Conservation (phyloP, 2,888 invertebrate genomes). For the Ormyrus rosae region DNA sequence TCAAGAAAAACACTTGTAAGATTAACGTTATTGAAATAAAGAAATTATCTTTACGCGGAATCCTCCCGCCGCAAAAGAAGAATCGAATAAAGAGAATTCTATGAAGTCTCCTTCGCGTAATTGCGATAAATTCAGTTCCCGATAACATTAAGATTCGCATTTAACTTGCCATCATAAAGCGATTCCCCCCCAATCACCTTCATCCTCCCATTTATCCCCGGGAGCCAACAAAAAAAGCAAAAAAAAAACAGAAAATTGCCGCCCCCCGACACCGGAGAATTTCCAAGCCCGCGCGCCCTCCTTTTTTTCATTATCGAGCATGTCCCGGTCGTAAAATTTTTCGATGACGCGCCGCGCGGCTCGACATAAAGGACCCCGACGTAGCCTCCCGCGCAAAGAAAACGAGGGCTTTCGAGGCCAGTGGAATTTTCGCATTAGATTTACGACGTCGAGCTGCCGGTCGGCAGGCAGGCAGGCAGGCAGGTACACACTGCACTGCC, state of each 20-base stretch:
- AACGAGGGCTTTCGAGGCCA: neutral
- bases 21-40: too few relatives aligned
- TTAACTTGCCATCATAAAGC: neutral
- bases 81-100: too few relatives aligned
- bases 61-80: too few relatives aligned
- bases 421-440: conserved; percentile 58
- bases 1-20: too few relatives aligned
- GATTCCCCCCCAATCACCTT: neutral
- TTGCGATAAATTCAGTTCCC: neutral
- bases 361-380: neutral
- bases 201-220: neutral
- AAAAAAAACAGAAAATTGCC: too few relatives aligned
- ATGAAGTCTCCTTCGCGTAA: neutral
- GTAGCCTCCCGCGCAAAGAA: neutral
- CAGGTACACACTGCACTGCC: too few relatives aligned
- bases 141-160: neutral
- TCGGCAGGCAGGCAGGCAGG: neutral
- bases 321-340: conserved; percentile 39
- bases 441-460: conserved; percentile 54
- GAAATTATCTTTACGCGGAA: too few relatives aligned
- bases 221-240: too few relatives aligned
- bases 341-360: conserved; percentile 31
- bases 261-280: too few relatives aligned
- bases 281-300: neutral
- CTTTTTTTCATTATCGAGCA: conserved; percentile 25